These are phyloP conservation scores for Hirtodrosophila trivittata DNA, from an alignment of 2,888 invertebrate genomes.

Conservation along the genomic window DNA sequence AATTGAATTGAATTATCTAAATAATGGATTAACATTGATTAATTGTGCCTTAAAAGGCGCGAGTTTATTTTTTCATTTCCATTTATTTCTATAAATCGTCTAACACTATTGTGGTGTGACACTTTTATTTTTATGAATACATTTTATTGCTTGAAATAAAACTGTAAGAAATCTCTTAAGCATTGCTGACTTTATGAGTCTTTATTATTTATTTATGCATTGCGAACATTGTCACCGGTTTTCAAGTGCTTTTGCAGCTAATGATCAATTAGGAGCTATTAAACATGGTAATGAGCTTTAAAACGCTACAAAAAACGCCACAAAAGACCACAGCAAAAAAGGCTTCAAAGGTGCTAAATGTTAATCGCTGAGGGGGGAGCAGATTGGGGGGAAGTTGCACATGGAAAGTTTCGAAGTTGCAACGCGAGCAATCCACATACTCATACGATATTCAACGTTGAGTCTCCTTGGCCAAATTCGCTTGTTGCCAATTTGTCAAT, in stretches of 20 bases:
- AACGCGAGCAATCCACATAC: neutral
- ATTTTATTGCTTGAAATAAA: conserved; percentile 29
- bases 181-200: conserved; percentile 35
- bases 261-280: conserved; percentile 67
- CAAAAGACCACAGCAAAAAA: conserved; percentile 19
- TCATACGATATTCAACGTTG: neutral
- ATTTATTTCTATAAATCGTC: too few relatives aligned
- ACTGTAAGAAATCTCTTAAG: conserved; percentile 33
- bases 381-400: neutral
- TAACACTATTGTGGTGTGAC: too few relatives aligned
- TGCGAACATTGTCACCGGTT: conserved; percentile 54
- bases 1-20: conserved; percentile 62
- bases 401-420: conserved; percentile 3
- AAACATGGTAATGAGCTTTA: conserved; percentile 51
- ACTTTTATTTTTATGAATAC: conserved; percentile 22
- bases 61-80: conserved; percentile 25
- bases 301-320: conserved; percentile 18
- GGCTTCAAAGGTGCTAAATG: conserved; percentile 41
- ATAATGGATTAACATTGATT: conserved; percentile 64
- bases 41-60: conserved; percentile 48
- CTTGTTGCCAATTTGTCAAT: conserved; percentile 55
- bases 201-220: conserved; percentile 65
- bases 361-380: neutral
- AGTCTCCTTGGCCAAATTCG: conserved; percentile 59
- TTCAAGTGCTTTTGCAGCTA: conserved; percentile 61